These are phyloP conservation scores for Lethrus apterus DNA, from an alignment of 1,140 invertebrate genomes.

Conservation along the genomic window DNA sequence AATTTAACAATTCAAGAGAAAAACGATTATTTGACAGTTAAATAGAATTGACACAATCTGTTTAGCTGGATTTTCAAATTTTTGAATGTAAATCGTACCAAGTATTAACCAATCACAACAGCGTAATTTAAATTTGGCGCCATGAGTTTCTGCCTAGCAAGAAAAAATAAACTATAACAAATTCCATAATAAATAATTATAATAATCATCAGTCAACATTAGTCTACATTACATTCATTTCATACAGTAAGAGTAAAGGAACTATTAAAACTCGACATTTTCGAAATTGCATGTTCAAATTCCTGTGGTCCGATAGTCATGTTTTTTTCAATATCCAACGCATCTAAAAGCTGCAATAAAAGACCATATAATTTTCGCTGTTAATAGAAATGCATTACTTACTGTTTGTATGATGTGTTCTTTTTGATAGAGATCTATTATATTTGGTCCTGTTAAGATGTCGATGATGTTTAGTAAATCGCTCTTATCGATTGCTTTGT, in stretches of 20 bases:
- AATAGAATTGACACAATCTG: no score
- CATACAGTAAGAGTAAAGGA: conserved; percentile 49
- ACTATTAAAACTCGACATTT: conserved; percentile 51
- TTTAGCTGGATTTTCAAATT: no score
- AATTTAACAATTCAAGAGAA: no score
- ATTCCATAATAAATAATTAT: no score
- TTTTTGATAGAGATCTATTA: not conserved
- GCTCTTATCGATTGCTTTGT: conserved; percentile 47
- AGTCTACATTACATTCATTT: not conserved
- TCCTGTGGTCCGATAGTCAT: conserved; percentile 47
- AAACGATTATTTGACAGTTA: no score
- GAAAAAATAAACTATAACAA: no score
- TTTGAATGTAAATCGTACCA: no score
- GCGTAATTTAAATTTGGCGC: no score
- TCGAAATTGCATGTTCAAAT: conserved; percentile 49
- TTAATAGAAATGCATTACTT: not conserved
- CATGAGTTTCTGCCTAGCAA: no score
- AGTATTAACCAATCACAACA: no score
- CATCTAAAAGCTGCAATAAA: conserved; percentile 48
- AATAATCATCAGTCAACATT: not conserved
- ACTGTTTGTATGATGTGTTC: not conserved
- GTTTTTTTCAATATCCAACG: conserved; percentile 48
- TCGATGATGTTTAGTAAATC: conserved; percentile 50
- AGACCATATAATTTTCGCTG: not conserved
- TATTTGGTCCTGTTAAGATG: conserved; percentile 39